Evolutionary conservation across 37 sponge, comb jelly and placozoan species (phyloP), one percentile per base, ranked within the genome.

Genomic region (Beroe forskalii): DNA sequence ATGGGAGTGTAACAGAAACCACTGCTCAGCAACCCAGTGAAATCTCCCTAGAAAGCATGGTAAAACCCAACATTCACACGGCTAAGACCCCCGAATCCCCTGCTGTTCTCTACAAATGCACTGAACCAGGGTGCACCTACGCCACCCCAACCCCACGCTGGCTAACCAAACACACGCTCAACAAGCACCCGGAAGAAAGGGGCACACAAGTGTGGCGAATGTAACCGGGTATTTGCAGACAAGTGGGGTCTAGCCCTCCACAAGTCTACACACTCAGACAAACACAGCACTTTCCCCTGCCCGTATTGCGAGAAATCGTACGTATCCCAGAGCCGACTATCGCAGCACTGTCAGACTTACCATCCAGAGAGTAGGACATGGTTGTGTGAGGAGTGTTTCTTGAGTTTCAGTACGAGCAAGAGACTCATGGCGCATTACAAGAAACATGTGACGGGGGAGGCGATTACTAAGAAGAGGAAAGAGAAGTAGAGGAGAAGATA

Each of bases 161-260:
- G 75, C 75, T 72, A 32, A 72, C 75, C 36, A 72, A 72, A 72
- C 75, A 72, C 30, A 72, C 37, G 4, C 75, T 72, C 37, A 72
- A n/a, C n/a, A n/a, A n/a, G 40, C 2, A 35, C 28, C 75, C 37
- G 66, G 28, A 63, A 63, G 66, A 63, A 32, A 4, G 40, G 30
- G 39, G 37, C 75, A 19, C 30, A 35, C 40, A 72, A 72, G 35
- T 72, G 75, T 72, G 30, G 1, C 4, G 40, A 30, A 30, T 72
- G 75, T 72, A 37, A 72, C 40, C 28, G 35, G 35, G 40, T 37
- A 37, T 20, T 72, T 35, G 75, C 75, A 8, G 75, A 72, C 30
- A 72, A 72, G 30, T 72, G 75, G 75, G 40, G 75, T 17, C 75
- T 35, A 30, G 35, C 75, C 23, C 39, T 72, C 9, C 75, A 72